phyloP scores from a whole-genome alignment of 2,113 vertebrate species.

The Sylvietta virens region DNA sequence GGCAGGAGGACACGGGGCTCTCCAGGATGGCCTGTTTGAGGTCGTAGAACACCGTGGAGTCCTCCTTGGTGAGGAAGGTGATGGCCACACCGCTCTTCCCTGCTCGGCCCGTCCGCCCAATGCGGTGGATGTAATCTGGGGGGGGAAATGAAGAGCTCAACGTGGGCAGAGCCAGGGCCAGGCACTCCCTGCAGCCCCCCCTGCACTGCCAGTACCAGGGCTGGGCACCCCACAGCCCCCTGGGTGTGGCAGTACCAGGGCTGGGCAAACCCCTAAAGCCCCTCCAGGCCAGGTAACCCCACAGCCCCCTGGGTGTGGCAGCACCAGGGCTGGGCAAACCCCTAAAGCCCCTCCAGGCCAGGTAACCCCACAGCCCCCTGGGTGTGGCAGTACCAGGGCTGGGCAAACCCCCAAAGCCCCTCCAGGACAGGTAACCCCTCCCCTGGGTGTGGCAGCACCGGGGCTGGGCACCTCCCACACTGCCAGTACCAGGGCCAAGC shows the following conservation, averaged over 20 bases:
- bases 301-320: no score
- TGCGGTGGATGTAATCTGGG: slow-evolving; percentile 96
- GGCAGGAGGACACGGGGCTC: slow-evolving; percentile 94
- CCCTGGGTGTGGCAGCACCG: no score
- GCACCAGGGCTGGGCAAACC: no score
- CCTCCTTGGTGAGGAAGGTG: slow-evolving; percentile 98
- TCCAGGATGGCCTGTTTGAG: slow-evolving; percentile 96
- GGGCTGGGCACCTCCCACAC: background rate
- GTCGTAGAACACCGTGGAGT: slow-evolving; percentile 93
- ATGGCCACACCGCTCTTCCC: slow-evolving; percentile 96
- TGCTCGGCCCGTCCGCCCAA: slow-evolving; percentile 93
- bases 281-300: no score
- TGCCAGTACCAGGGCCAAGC: background rate
- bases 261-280: no score
- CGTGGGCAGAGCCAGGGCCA: background rate
- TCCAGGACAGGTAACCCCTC: no score
- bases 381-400: background rate
- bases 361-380: no score
- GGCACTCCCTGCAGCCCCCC: background rate
- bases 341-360: no score
- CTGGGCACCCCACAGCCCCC: background rate
- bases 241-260: background rate
- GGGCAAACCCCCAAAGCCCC: no score
- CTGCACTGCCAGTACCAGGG: background rate
- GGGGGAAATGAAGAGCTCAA: background rate